Base-by-base conservation (phyloP, 1,140 invertebrate species). In the Tetragonula clypearis region DNA sequence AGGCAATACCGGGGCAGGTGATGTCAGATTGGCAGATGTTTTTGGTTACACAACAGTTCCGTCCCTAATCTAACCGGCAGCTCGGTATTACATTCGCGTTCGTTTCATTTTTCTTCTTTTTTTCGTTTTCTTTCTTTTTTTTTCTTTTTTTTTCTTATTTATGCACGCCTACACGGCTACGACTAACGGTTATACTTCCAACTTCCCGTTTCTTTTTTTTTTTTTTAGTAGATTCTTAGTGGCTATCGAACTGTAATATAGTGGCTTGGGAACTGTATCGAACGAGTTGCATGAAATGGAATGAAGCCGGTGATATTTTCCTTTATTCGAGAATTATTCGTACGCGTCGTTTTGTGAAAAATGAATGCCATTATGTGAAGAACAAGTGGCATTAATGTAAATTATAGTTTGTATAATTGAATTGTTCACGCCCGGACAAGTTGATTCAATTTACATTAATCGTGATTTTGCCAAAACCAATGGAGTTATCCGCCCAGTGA, bases 1-100 rank as follows among this genome's bases (percentile, higher is more conserved):
- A 92, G 91, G 91, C 90, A 92, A 93, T 88, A 62, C 41, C 86
- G 62, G 53, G 79, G 87, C 92, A 94, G 93, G 93, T 93, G 93
- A 93, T 92, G 88, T 87, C 82, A 90, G 90, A 91, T 92, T 92
- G 91, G 91, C 93, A 94, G 93, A 93, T 93, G 93, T 93, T 93
- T 90, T 86, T 87, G 85, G 83, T 92, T 89, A 85, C 76, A 88
- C 89, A 83, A 89, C 85, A 82, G 58, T 49, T 21, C 75, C 49
- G 58, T 23, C 79, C 75, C 69, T 78, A 79, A 79, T 78, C 79
- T 87, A 85, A 80, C 85, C 66, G 77, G 68, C 82, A 88, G 86
- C 82, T 58, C 26, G 86, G 60, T 71, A 72, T 85, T 86, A 79
- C 79, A 78, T 56, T 75, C 72, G 81, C 41, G 41, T 49, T 49